Evolutionary conservation across 2,797 vertebrate species (phyloP).

Genomic region (Coregonus suidteri): DNA sequence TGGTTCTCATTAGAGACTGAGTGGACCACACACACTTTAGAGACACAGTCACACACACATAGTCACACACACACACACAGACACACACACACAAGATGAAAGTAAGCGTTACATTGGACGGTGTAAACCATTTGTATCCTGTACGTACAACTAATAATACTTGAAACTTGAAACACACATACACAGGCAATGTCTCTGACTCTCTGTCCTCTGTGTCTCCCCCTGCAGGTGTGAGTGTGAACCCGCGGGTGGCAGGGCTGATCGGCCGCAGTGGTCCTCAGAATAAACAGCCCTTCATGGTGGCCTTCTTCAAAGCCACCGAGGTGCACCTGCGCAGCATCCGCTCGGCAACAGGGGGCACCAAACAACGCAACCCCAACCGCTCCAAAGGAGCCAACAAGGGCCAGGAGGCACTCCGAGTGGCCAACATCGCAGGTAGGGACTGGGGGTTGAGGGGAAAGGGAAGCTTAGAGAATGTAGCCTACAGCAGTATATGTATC

Average conservation of each 20-base stretch:
- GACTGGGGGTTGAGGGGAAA: not conserved
- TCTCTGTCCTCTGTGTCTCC: conserved; percentile 54
- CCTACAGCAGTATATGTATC: not conserved
- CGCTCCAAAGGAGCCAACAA: conserved; percentile 88
- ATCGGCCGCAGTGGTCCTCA: conserved; percentile 92
- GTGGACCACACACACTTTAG: conserved; percentile 34
- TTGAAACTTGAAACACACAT: not conserved
- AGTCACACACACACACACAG: too few species aligned
- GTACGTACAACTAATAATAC: too few species aligned
- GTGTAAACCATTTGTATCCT: too few species aligned
- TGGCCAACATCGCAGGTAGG: conserved; percentile 91
- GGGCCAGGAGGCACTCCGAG: conserved; percentile 89
- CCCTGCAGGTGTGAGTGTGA: conserved; percentile 89
- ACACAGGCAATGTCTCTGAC: conserved; percentile 3
- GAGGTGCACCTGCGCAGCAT: conserved; percentile 94
- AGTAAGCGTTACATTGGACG: too few species aligned
- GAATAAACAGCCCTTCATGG: conserved; percentile 98
- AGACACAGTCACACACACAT: not conserved
- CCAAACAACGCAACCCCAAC: conserved; percentile 90
- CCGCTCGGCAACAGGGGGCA: conserved; percentile 78
- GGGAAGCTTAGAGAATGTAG: not conserved
- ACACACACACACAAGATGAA: too few species aligned
- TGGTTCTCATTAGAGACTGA: conserved; percentile 29
- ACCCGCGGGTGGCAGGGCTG: conserved; percentile 89
- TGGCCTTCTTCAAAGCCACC: conserved; percentile 97